Evolutionary conservation across 30 jellyfish, hydroid and myxozoan genomes (phyloP), one percentile per base, ranked within the genome.

Genomic region (Hydractinia echinata): DNA sequence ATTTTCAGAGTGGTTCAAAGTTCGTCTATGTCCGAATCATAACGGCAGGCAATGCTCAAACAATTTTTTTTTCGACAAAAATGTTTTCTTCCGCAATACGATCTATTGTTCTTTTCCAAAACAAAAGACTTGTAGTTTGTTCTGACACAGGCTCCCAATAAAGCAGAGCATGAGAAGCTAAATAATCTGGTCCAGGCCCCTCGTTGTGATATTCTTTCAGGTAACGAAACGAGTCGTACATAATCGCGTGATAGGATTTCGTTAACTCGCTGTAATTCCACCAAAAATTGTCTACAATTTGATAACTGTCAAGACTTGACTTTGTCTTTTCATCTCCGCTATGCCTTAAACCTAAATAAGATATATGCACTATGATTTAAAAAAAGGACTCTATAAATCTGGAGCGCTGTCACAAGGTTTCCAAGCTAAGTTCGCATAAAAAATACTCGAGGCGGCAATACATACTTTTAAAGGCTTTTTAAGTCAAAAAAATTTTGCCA

Each of bases 101-200:
- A 64, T 64, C 74, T n/a, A 64, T n/a, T 51, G 39, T 64, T 64
- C 74, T 64, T 13, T 64, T 64, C 74, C 74, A 64, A 64, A 64
- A 64, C 39, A 64, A 64, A 7, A 64, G 39, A 13, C 74, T 64
- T 44, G 74, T 64, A 30, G 44, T 30, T 64, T 64, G 74, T 44
- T 6, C 74, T 7, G 74, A 51, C 19, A 64, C 39, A n/a, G 74
- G 74, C 19, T 64, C 39, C 19, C 51, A 51, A 13, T 64, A 6
- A 64, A 64, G 39, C 74, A 64, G 39, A 9, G 74, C 19, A 64
- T 64, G 74, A 44, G 19, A 51, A 13, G 74, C 19, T 13, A 64
- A 13, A 13, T 64, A 64, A 51, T 51, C 19, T 0, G 19, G 51
- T 0, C 74, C 74, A 7, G 74, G 74, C 51, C 74, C 74, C 19